phyloP scores from a whole-genome alignment of 2,888 invertebrate species.

The Arctia plantaginis region DNA sequence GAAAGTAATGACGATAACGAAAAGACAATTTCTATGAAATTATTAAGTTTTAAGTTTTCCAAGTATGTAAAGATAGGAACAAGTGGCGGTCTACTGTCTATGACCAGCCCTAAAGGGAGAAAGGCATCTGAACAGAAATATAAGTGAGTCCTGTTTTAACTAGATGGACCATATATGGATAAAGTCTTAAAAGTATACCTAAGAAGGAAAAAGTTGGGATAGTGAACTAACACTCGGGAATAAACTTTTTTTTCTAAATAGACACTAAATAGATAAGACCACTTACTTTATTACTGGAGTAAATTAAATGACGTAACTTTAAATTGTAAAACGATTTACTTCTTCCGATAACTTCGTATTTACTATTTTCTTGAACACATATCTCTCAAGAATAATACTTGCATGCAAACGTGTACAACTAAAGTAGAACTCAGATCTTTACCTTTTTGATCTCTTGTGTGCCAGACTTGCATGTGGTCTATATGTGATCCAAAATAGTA shows the following conservation, averaged over 20 bases:
- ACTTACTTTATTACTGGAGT: too few relatives aligned
- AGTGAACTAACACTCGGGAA: background rate
- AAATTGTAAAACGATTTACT: background rate
- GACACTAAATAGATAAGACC: too few relatives aligned
- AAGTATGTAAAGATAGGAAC: too few relatives aligned
- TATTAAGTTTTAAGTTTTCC: too few relatives aligned
- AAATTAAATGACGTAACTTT: too few relatives aligned
- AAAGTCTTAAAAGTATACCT: background rate
- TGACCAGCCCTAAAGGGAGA: too few relatives aligned
- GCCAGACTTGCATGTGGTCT: slow-evolving; percentile 78
- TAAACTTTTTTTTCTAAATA: too few relatives aligned
- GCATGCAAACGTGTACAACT: slow-evolving; percentile 29
- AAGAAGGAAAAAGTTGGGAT: background rate
- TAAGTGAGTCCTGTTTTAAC: too few relatives aligned
- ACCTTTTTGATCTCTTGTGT: slow-evolving; percentile 81
- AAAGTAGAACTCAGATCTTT: slow-evolving; percentile 61
- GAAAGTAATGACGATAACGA: too few relatives aligned
- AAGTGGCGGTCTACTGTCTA: too few relatives aligned
- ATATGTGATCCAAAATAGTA: slow-evolving; percentile 81
- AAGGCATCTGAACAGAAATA: too few relatives aligned
- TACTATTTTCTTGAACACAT: background rate
- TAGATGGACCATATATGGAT: background rate
- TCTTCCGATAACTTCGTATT: background rate
- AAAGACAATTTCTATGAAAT: too few relatives aligned
- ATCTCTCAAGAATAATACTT: background rate